These are phyloP conservation scores for Eulemur rufifrons DNA, from an alignment of 2,113 vertebrate species.

Conservation along the genomic window DNA sequence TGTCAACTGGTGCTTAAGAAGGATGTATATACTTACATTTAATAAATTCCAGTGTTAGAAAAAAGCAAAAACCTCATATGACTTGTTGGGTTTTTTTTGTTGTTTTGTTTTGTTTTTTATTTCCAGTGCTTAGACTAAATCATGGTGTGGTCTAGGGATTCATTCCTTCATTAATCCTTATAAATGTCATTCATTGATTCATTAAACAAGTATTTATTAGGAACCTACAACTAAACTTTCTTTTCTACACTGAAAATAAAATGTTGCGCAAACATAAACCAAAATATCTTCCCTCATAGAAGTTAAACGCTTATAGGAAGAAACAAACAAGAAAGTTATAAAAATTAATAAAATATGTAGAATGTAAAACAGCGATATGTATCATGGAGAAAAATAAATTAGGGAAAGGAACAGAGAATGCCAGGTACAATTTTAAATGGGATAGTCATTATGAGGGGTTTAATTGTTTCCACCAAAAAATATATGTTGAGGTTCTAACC, in stretches of 20 bases:
- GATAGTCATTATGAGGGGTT: background rate
- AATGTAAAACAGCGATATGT: background rate
- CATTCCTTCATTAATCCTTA: background rate
- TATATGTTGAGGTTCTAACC: background rate
- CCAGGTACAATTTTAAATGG: background rate
- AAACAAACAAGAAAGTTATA: background rate
- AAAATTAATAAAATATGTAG: background rate
- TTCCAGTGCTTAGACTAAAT: background rate
- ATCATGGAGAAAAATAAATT: background rate
- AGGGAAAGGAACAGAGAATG: background rate
- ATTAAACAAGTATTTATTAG: slow-evolving; percentile 6
- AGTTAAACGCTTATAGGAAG: background rate
- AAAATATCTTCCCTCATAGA: background rate
- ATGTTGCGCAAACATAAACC: background rate
- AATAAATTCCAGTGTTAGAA: background rate
- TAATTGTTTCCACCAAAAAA: background rate
- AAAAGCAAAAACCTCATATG: background rate
- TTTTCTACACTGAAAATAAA: background rate
- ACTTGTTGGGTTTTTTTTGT: background rate
- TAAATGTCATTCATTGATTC: background rate
- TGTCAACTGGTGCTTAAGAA: background rate
- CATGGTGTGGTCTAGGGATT: background rate
- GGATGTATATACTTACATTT: background rate
- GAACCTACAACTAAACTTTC: background rate
- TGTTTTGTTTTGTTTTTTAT: background rate